phyloP scores from a whole-genome alignment of 1,140 invertebrate species.

The Caenorhabditis elegans region WBcel235 BX284602.5:12992501-12993000 shows the following conservation, averaged over 20 bases:
- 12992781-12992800: neutral
- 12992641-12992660: neutral
- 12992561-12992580: neutral
- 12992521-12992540: neutral
- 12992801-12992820: conserved; percentile 12
- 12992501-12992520: neutral
- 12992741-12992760: too few species aligned
- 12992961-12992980: conserved; percentile 1
- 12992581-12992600: conserved; percentile 3
- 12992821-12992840: neutral
- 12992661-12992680: neutral
- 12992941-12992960: neutral
- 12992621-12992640: conserved; percentile 10
- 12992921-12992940: neutral
- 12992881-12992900: conserved; percentile 26
- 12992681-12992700: neutral
- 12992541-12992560: neutral
- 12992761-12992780: too few species aligned
- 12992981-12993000: neutral
- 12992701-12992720: neutral
- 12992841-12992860: neutral
- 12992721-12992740: too few species aligned
- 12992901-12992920: conserved; percentile 7
- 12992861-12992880: conserved; percentile 15
- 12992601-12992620: conserved; percentile 17